A percentile compares a stretch with the other conserved stretches of the same genome.
Conservation (phyloP, 2,113 vertebrate genomes). For the Eubucco bourcierii region DNA sequence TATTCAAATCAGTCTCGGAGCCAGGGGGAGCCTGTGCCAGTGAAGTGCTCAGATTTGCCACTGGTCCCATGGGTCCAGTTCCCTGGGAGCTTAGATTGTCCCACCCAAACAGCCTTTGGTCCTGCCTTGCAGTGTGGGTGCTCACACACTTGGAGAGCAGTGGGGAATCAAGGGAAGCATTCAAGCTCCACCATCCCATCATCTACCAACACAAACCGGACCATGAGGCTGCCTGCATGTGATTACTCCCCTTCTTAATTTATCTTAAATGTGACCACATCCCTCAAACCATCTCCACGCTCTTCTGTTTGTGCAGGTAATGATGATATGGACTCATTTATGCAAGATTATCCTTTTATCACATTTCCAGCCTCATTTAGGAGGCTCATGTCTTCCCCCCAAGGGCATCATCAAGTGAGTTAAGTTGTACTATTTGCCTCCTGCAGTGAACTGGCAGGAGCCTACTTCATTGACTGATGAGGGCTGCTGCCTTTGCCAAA, state of each 20-base stretch:
- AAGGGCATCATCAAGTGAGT: slow-evolving; percentile 86
- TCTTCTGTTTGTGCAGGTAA: slow-evolving; percentile 77
- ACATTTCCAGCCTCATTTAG: slow-evolving; percentile 84
- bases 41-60: neutral
- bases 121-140: neutral
- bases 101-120: neutral
- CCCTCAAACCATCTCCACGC: neutral
- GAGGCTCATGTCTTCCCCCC: slow-evolving; percentile 80
- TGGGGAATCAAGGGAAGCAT: neutral
- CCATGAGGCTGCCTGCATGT: neutral
- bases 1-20: fast-evolving
- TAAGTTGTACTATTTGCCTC: slow-evolving; percentile 87
- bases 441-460: slow-evolving; percentile 83
- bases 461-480: slow-evolving; percentile 84
- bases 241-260: slow-evolving; percentile 5
- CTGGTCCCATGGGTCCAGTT: fast-evolving
- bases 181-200: neutral
- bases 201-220: neutral
- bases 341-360: slow-evolving; percentile 88
- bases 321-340: slow-evolving; percentile 81
- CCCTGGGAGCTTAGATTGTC: fast-evolving
- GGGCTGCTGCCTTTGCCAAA: slow-evolving; percentile 83
- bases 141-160: fast-evolving
- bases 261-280: neutral
- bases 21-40: neutral